These are phyloP conservation scores for Lontra canadensis DNA, from an alignment of 2,113 vertebrate genomes.

Conservation along the genomic window DNA sequence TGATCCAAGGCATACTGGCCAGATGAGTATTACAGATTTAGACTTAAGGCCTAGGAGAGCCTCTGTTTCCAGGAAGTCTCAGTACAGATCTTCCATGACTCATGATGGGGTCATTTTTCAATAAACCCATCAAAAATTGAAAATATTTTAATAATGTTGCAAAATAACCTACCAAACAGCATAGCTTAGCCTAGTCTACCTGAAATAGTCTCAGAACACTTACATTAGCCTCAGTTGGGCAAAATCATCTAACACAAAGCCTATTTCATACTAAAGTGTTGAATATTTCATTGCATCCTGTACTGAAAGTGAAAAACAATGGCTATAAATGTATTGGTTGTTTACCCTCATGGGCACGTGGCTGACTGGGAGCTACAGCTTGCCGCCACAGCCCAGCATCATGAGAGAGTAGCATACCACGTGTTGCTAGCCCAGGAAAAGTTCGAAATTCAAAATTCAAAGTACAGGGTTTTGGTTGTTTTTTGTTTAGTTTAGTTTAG, in stretches of 20 bases:
- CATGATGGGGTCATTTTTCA: neutral
- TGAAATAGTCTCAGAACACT: neutral
- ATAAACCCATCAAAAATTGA: neutral
- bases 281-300: neutral
- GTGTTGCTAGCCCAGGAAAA: neutral
- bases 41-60: neutral
- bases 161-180: neutral
- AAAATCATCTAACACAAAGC: neutral
- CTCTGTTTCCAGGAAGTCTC: neutral
- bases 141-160: neutral
- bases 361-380: neutral
- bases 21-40: neutral
- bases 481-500: too few relatives aligned
- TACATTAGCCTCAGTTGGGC: neutral
- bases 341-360: neutral
- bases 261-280: neutral
- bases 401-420: neutral
- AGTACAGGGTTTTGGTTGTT: too few relatives aligned
- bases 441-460: neutral
- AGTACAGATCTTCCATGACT: neutral
- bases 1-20: neutral
- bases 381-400: neutral
- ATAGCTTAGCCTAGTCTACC: neutral
- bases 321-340: neutral
- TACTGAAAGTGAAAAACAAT: neutral